Evolutionary conservation across 2,797 vertebrate species (phyloP), one percentile per base, ranked within the genome.

Genomic region (Coranthus polyacanthus): DNA sequence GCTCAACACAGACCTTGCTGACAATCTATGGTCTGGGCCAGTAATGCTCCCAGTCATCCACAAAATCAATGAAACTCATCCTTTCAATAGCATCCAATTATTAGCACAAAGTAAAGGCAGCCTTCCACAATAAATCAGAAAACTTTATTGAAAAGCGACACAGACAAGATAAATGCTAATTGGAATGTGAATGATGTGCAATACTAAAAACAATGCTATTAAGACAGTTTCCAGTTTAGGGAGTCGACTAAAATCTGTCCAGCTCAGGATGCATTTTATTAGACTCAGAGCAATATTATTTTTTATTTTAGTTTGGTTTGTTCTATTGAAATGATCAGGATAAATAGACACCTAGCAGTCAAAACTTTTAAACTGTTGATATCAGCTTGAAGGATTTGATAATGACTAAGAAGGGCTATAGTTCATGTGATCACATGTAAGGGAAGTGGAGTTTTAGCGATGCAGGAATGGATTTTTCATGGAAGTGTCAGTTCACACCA

Each of bases 41-140:
- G 93, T 95, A 95, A 95, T 94, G 95, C 95, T 94, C 95, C 90
- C 94, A 94, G 95, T 95, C 95, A 94, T 94, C 94, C 93, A 93
- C 92, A 90, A 94, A 94, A 98, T 99, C 96, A 95, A 98, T 98
- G 94, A 97, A 97, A 95, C 95, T 95, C 96, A 97, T 98, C 97
- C 95, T 96, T 97, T 96, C 95, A 96, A 96, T 94, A 96, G 93
- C 95, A 96, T 97, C 95, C 95, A 98, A 98, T 98, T 98, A 98
- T 96, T 95, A 96, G 94, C 95, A 96, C 96, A 96, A 95, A 85
- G 83, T 94, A 94, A 93, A 95, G 89, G 82, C 88, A 93, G 91
- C 88, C 90, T 92, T 93, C 92, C 51, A 73, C 94, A 85, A 96
- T 97, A 96, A 97, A 97, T 98, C 95, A 95, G 92, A 87, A 93